Evolutionary conservation across 2,797 vertebrate genomes (phyloP).

Genomic region (Amblyraja radiata): DNA sequence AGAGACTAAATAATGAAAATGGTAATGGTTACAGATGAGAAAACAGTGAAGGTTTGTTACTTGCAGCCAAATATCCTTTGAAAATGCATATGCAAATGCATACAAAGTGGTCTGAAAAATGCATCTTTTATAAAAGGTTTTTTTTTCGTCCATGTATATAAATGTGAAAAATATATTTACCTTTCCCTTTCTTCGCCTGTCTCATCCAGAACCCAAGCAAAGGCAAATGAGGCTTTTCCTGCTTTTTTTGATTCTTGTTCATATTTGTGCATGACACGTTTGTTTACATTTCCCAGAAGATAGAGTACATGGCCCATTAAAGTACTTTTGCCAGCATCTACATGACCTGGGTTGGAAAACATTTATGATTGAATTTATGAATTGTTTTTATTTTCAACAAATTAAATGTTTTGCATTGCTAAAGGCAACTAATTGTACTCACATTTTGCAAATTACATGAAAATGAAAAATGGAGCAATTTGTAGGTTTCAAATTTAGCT

Average conservation of each 20-base stretch:
- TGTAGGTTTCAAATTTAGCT: neutral
- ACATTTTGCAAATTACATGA: neutral
- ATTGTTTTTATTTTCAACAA: neutral
- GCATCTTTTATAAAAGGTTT: neutral
- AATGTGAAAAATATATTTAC: slow-evolving; percentile 52
- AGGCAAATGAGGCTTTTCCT: slow-evolving; percentile 94
- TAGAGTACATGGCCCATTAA: slow-evolving; percentile 96
- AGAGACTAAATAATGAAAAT: no score
- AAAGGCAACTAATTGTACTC: neutral
- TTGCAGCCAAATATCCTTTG: neutral
- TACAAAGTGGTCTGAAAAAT: neutral
- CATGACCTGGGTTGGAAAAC: slow-evolving; percentile 71
- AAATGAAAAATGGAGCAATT: neutral
- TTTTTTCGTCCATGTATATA: neutral
- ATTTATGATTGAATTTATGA: neutral
- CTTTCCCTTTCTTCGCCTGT: slow-evolving; percentile 96
- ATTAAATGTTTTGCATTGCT: neutral
- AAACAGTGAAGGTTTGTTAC: no score
- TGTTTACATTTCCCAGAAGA: slow-evolving; percentile 91
- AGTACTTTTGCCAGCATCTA: slow-evolving; percentile 97
- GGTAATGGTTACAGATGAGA: no score
- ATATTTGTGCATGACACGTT: slow-evolving; percentile 97
- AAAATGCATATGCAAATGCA: no score
- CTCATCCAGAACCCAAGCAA: slow-evolving; percentile 97
- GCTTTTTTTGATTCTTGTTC: slow-evolving; percentile 97